Conservation (phyloP, 1,140 invertebrate genomes). For the Protaetia brevitarsis region DNA sequence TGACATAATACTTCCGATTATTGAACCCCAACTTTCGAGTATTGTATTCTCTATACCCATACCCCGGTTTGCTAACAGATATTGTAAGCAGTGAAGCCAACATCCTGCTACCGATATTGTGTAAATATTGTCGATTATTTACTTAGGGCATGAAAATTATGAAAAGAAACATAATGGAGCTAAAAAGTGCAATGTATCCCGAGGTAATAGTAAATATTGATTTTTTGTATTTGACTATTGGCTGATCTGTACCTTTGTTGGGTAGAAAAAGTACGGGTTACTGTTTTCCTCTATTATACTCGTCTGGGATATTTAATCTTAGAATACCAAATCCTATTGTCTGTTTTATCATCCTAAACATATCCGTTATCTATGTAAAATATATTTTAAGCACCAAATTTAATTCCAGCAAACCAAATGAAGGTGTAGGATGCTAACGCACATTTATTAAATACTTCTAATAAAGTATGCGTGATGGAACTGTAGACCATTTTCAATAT, state of each 20-base stretch:
- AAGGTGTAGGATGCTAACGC: background rate
- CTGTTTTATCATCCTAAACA: background rate
- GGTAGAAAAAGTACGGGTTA: conserved; percentile 3
- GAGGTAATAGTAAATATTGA: conserved; percentile 23
- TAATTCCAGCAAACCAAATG: background rate
- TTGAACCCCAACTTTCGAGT: conserved; percentile 22
- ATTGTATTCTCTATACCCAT: background rate
- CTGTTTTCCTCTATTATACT: conserved; percentile 5
- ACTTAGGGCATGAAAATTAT: conserved; percentile 24
- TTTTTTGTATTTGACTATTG: conserved; percentile 20
- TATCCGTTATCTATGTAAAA: conserved; percentile 3
- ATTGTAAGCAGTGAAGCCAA: conserved; percentile 21
- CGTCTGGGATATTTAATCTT: conserved; percentile 10
- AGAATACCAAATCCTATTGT: conserved; percentile 11
- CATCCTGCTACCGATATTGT: conserved; percentile 25
- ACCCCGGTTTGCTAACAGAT: conserved; percentile 14
- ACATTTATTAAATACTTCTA: background rate
- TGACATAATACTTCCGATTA: conserved; percentile 26
- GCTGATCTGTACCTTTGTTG: background rate
- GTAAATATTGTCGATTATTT: conserved; percentile 26
- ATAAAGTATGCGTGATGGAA: background rate
- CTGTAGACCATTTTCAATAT: background rate
- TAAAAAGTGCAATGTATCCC: conserved; percentile 22
- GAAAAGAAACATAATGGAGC: conserved; percentile 21
- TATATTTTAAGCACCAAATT: background rate